Evolutionary conservation across 2,797 vertebrate genomes (phyloP).

Genomic region (Adelosebastes latens): DNA sequence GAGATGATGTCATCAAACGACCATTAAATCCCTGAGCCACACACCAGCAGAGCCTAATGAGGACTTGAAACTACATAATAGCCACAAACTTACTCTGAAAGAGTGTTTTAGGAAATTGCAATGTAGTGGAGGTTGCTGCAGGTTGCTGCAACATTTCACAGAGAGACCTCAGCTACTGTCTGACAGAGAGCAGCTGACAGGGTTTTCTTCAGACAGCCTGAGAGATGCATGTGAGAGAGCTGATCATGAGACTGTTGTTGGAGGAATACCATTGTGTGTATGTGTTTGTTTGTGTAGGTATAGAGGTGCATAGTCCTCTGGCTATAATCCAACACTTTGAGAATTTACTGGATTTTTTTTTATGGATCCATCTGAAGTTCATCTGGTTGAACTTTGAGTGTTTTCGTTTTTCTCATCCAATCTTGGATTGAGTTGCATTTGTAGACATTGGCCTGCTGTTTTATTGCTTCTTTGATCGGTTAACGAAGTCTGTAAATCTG

Average conservation of each 20-base stretch:
- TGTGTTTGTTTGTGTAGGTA: neutral
- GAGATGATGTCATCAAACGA: neutral
- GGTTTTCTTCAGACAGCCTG: neutral
- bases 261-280: neutral
- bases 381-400: neutral
- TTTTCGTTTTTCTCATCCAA: neutral
- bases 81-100: neutral
- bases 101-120: constrained; percentile 27
- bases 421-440: neutral
- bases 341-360: neutral
- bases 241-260: neutral
- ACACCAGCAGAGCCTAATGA: neutral
- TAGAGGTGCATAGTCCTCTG: neutral
- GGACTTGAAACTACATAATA: too few relatives aligned
- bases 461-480: neutral
- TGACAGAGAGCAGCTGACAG: neutral
- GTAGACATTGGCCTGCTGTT: neutral
- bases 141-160: constrained; percentile 53
- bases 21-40: neutral
- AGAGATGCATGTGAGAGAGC: neutral
- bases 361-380: neutral
- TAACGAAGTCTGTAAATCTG: constrained; percentile 15
- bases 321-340: neutral
- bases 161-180: neutral
- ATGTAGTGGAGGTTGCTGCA: neutral